Evolutionary conservation across 2,888 invertebrate species (phyloP), one percentile per base, ranked within the genome.

Genomic region (Rhingia rostrata): DNA sequence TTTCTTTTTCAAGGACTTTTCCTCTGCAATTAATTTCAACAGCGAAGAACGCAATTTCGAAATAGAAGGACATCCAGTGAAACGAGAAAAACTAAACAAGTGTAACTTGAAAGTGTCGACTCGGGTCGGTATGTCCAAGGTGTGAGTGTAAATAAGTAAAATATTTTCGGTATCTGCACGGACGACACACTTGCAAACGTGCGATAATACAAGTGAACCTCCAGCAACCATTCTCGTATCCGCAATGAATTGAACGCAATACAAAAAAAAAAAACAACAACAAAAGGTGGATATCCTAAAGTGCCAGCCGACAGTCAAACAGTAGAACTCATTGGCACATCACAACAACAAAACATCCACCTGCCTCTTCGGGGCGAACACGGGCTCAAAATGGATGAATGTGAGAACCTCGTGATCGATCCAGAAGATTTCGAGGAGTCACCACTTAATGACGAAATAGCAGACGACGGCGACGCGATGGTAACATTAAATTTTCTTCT

Each of bases 341-440:
- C 67, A 79, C 73, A 79, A 79, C 87, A 88, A 87, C 78, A 88
- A 83, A 80, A 86, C 72, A 81, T 66, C 67, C 77, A 69, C 64
- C 70, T 63, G 70, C 80, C 82, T 75, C 51, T 72, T 86, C 84
- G 86, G 85, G 84, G 86, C 81, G 83, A 85, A 86, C 83, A 88
- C 88, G 86, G 88, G 83, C 83, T 88, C 91, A 92, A 91, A 88
- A 92, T 92, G 92, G 92, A 92, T 91, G 91, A 91, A 90, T 92
- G 92, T 89, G 91, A 92, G 89, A 92, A 92, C 89, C 90, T 90
- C 88, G 89, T 90, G 88, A 90, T 90, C 88, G 89, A 90, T 88
- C 87, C 90, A 89, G 90, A 89, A 88, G 88, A 88, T 88, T 90
- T 90, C 90, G 88, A 89, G 88, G 89, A 88, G 87, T 86, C 84